Conservation (phyloP, 35 echinoderm and acorn worm genomes). For the Lytechinus pictus region DNA sequence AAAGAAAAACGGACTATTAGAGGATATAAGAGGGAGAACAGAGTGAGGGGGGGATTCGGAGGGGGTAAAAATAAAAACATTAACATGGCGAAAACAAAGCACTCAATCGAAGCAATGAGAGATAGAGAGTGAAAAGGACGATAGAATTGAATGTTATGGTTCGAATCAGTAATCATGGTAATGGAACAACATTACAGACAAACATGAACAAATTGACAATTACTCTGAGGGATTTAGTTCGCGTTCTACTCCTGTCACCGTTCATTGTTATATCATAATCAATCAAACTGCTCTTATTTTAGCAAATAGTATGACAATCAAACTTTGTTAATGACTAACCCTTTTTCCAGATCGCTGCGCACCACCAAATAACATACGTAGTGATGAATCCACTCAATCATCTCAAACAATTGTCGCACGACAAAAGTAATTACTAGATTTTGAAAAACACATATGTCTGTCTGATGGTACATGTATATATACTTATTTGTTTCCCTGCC, state of each 20-base stretch:
- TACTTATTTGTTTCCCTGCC: neutral
- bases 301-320: neutral
- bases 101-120: neutral
- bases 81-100: neutral
- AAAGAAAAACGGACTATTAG: neutral
- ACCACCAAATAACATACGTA: neutral
- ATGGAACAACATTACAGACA: neutral
- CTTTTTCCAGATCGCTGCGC: neutral
- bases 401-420: neutral
- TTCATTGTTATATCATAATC: neutral
- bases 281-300: neutral
- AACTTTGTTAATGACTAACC: neutral
- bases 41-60: neutral
- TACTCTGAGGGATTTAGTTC: neutral
- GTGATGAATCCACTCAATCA: neutral
- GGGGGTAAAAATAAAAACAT: neutral
- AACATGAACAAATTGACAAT: neutral
- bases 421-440: neutral
- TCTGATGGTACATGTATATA: neutral
- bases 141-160: neutral
- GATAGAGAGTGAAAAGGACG: neutral
- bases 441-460: neutral
- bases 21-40: neutral
- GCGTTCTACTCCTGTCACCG: neutral
- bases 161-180: neutral